Base-by-base conservation (phyloP, 1,140 invertebrate genomes). In the Cherax destructor region DNA sequence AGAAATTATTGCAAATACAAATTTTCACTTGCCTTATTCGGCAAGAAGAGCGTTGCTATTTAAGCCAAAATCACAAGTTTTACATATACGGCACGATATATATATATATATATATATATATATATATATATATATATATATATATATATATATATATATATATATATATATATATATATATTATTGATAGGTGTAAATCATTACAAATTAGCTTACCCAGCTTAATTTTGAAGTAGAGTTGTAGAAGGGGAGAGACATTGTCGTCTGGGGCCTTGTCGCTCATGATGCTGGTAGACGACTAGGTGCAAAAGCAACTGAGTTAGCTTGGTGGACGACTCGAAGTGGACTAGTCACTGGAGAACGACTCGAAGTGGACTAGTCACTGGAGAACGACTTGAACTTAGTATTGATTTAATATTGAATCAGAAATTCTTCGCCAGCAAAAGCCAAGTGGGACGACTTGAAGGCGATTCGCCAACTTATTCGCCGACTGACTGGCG, bases 141-240 rank as follows among this genome's bases (percentile, higher is more conserved):
- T n/a, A n/a, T n/a, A n/a, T n/a, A n/a, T n/a, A n/a, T n/a, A n/a
- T n/a, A n/a, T n/a, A n/a, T n/a, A n/a, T n/a, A n/a, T n/a, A n/a
- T n/a, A n/a, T n/a, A n/a, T n/a, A n/a, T n/a, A n/a, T n/a, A n/a
- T n/a, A n/a, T n/a, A n/a, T n/a, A n/a, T n/a, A n/a, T n/a, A n/a
- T n/a, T n/a, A n/a, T n/a, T n/a, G n/a, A n/a, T 41, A 41, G 30
- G 30, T 41, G 30, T 41, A 41, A 41, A 41, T 41, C 30, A 41
- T 41, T 41, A 41, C 30, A 41, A 41, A 41, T 41, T n/a, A 74
- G 79, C 87, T 89, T 83, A 89, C 87, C 87, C 24, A 89, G 18
- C 47, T 52, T 89, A 7, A 89, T 18, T 65, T 89, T 89, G 41
- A 89, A 30, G 87, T 83, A 83, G 56, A 89, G n/a, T 76, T 89